Evolutionary conservation across 2,797 vertebrate species (phyloP).

Genomic region (Anguilla pacifica): DNA sequence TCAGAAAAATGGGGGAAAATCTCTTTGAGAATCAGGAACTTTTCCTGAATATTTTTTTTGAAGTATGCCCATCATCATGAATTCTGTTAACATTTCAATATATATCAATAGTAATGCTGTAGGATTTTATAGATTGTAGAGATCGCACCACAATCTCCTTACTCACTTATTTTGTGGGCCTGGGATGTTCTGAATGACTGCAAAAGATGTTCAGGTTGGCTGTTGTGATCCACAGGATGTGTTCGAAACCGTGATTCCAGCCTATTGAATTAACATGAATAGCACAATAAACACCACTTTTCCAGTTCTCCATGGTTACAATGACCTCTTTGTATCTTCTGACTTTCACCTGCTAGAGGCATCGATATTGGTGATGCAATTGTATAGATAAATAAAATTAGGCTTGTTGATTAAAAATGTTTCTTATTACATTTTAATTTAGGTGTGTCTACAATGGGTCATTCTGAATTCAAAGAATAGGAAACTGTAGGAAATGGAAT

Average conservation of each 20-base stretch:
- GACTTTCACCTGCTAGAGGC: not conserved
- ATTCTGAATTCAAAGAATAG: not conserved
- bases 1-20: not conserved
- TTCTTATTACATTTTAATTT: not conserved
- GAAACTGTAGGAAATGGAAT: not conserved
- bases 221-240: conserved; percentile 27
- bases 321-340: not conserved
- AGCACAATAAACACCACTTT: not conserved
- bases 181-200: conserved; percentile 38
- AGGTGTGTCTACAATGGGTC: not conserved
- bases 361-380: not conserved
- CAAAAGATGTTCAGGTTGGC: conserved; percentile 55
- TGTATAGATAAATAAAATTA: not conserved
- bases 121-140: too few relatives aligned
- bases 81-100: not conserved
- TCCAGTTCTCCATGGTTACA: not conserved
- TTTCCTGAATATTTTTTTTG: too few relatives aligned
- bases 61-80: not conserved
- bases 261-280: not conserved
- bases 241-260: conserved; percentile 44
- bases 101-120: too few relatives aligned
- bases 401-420: not conserved
- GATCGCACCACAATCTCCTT: conserved; percentile 44
- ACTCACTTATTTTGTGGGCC: conserved; percentile 50
- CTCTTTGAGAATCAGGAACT: not conserved